Conservation (phyloP, 2,888 invertebrate species). For the Ellobium chinense region DNA sequence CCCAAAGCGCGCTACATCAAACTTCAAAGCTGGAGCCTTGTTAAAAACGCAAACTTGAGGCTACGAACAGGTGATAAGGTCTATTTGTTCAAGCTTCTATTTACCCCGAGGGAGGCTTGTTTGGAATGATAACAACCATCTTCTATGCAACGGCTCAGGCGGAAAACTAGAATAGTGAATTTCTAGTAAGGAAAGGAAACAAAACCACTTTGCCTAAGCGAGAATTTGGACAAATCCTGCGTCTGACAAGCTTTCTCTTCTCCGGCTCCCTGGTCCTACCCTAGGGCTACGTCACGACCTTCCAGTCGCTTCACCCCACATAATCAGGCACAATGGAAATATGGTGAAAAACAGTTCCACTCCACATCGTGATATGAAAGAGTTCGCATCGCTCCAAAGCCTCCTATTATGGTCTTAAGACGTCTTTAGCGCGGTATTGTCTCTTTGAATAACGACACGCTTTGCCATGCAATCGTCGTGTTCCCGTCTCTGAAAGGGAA, state of each 20-base stretch:
- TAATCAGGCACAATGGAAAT: not conserved
- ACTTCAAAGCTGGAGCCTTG: constrained; percentile 12
- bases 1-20: not conserved
- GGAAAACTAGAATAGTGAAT: not conserved
- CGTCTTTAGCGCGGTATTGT: not conserved
- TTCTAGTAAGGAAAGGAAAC: no score
- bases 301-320: no score
- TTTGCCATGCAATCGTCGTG: no score
- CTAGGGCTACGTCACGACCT: not conserved
- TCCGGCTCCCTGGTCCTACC: not conserved
- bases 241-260: not conserved
- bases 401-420: not conserved
- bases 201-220: not conserved
- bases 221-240: not conserved
- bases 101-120: constrained; percentile 21
- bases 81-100: constrained; percentile 30
- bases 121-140: constrained; percentile 32
- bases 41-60: constrained; percentile 13
- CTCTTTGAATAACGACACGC: no score
- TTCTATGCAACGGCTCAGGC: not conserved
- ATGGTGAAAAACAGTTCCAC: not conserved
- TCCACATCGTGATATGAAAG: not conserved
- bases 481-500: no score
- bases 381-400: not conserved
- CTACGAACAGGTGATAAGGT: constrained; percentile 29